Percentiles rank a stretch among this genome's conserved stretches.
phyloP scores from a whole-genome alignment of 2,113 vertebrate genomes.

The Corvus cornix region DNA sequence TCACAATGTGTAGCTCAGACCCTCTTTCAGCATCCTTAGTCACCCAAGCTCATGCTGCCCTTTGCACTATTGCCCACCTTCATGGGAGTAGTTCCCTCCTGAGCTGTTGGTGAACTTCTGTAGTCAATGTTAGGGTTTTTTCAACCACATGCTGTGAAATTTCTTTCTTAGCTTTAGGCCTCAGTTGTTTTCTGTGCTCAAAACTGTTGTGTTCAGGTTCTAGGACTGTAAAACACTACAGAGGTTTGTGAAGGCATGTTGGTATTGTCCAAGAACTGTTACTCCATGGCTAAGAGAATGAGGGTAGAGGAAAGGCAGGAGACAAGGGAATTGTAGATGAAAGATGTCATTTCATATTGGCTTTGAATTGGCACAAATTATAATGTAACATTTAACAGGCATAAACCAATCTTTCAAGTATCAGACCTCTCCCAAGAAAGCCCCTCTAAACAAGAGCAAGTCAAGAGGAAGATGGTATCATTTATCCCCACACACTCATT shows the following conservation, averaged over 20 bases:
- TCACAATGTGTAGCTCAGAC: background rate
- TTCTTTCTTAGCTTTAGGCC: background rate
- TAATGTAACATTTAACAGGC: background rate
- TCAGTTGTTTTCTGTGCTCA: background rate
- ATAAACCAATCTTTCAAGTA: background rate
- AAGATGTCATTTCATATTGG: background rate
- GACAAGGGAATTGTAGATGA: background rate
- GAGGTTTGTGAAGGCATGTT: background rate
- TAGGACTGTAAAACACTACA: background rate
- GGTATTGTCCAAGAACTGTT: background rate
- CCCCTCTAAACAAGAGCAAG: background rate
- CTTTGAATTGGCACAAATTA: background rate
- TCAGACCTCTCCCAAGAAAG: background rate
- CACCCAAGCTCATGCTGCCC: background rate
- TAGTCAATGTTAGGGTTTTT: background rate
- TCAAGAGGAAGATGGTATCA: background rate
- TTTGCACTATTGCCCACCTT: background rate
- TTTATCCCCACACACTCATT: background rate
- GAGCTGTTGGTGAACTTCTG: background rate
- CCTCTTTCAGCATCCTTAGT: background rate
- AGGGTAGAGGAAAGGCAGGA: background rate
- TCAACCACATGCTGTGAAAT: background rate
- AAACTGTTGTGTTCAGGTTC: background rate
- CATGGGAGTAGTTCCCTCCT: background rate
- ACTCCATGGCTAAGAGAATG: background rate